phyloP scores from a whole-genome alignment of 2,797 vertebrate genomes.

The Tragopan temminckii region DNA sequence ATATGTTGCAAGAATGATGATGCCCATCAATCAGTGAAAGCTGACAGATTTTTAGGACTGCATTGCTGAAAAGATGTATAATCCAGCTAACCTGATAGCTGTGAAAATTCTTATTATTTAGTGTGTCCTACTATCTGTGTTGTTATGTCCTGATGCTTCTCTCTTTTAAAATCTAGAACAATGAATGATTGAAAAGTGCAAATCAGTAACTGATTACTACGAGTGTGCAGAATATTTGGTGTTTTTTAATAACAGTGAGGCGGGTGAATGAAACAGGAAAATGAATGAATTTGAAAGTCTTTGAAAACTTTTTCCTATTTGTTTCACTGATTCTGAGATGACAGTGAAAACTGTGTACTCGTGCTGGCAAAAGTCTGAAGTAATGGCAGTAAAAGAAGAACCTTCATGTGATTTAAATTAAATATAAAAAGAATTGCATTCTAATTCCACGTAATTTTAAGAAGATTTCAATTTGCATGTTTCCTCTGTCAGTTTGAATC shows the following conservation, averaged over 20 bases:
- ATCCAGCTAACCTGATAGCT: neutral
- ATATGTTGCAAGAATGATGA: neutral
- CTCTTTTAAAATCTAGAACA: neutral
- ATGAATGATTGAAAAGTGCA: neutral
- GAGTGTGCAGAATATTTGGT: neutral
- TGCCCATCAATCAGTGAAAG: neutral
- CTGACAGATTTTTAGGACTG: neutral
- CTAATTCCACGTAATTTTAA: neutral
- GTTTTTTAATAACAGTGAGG: neutral
- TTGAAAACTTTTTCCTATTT: neutral
- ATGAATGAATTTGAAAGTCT: neutral
- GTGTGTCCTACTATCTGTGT: neutral
- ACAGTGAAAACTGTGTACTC: neutral
- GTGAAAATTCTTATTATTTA: slow-evolving; percentile 14
- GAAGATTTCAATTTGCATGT: slow-evolving; percentile 19
- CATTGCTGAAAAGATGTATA: neutral
- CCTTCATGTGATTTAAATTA: slow-evolving; percentile 18
- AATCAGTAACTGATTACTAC: neutral
- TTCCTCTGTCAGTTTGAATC: slow-evolving; percentile 23
- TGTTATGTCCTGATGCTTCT: neutral
- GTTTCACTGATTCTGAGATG: neutral
- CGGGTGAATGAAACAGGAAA: neutral
- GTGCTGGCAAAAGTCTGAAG: neutral
- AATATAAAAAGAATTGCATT: neutral
- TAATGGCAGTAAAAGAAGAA: neutral